These are phyloP conservation scores for Drosophila seclusa DNA, from an alignment of 2,888 invertebrate species.

Conservation along the genomic window DNA sequence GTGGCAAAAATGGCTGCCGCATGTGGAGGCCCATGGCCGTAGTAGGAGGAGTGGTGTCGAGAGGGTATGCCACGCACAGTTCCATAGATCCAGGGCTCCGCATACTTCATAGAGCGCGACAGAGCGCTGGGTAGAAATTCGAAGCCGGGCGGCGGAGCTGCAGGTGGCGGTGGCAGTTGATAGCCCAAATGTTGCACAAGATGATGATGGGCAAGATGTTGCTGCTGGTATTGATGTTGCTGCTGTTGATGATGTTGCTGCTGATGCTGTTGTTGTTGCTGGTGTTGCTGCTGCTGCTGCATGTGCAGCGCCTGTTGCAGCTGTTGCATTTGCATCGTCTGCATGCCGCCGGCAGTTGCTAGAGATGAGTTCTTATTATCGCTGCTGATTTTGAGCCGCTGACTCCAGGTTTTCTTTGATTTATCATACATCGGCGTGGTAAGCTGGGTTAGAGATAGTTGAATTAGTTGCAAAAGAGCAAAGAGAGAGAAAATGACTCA, in stretches of 20 bases:
- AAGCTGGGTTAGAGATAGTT: slow-evolving; percentile 36
- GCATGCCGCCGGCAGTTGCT: slow-evolving; percentile 65
- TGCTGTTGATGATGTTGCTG: slow-evolving; percentile 52
- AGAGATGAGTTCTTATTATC: slow-evolving; percentile 84
- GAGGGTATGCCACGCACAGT: slow-evolving; percentile 88
- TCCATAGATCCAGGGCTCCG: slow-evolving; percentile 94
- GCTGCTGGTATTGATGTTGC: slow-evolving; percentile 60
- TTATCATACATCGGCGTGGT: slow-evolving; percentile 84
- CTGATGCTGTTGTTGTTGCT: slow-evolving; percentile 72
- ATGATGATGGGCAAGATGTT: slow-evolving; percentile 46
- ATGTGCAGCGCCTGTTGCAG: slow-evolving; percentile 52
- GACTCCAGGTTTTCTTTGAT: slow-evolving; percentile 90
- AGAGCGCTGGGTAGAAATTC: slow-evolving; percentile 87
- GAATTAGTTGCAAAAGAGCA: slow-evolving; percentile 7
- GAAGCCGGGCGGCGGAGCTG: slow-evolving; percentile 60
- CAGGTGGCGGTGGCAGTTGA: slow-evolving; percentile 55
- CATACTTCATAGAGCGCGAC: slow-evolving; percentile 93
- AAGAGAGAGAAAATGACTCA: slow-evolving; percentile 9
- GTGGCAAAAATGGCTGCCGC: slow-evolving; percentile 76
- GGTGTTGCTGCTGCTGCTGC: slow-evolving; percentile 79
- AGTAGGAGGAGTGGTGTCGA: slow-evolving; percentile 83
- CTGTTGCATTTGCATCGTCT: slow-evolving; percentile 69
- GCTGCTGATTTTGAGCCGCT: slow-evolving; percentile 87
- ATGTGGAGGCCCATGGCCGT: slow-evolving; percentile 67
- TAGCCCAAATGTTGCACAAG: slow-evolving; percentile 58